Percentiles rank a stretch among this genome's conserved stretches.
phyloP scores from a whole-genome alignment of 2,888 invertebrate genomes.

The Machimus rusticus region DNA sequence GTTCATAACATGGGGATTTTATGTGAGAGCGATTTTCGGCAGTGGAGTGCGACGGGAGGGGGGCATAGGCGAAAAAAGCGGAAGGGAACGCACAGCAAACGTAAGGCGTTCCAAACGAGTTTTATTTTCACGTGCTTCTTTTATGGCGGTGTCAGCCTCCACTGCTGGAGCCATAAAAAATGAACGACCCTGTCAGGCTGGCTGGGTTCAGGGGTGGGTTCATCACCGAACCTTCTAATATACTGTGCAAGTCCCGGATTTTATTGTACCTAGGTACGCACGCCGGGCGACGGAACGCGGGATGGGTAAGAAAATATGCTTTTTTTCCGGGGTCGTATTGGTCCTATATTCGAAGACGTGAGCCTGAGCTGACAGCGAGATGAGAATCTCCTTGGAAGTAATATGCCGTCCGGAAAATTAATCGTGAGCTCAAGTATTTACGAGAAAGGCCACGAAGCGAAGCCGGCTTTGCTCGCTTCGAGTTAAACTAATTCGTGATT shows the following conservation, averaged over 20 bases:
- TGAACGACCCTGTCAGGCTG: background rate
- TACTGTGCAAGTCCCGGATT: background rate
- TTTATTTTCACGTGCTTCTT: constrained; percentile 15
- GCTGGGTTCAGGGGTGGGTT: background rate
- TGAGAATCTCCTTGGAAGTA: background rate
- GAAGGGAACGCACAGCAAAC: background rate
- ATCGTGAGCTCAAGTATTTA: background rate
- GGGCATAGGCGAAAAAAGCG: background rate
- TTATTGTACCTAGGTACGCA: background rate
- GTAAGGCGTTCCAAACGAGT: background rate
- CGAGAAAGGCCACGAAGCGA: background rate
- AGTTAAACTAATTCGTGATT: background rate
- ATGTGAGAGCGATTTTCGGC: background rate
- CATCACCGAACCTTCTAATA: background rate
- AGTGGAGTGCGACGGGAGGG: background rate
- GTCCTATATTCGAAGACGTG: background rate
- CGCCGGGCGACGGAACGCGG: background rate
- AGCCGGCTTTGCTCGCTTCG: background rate
- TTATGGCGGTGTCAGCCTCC: background rate
- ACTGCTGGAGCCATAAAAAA: background rate
- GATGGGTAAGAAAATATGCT: background rate
- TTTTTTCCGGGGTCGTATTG: background rate
- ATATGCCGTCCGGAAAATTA: background rate
- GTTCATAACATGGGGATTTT: background rate
- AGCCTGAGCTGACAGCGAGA: background rate